Evolutionary conservation across 1,140 invertebrate genomes (phyloP).

Genomic region (Gryon sp.): DNA sequence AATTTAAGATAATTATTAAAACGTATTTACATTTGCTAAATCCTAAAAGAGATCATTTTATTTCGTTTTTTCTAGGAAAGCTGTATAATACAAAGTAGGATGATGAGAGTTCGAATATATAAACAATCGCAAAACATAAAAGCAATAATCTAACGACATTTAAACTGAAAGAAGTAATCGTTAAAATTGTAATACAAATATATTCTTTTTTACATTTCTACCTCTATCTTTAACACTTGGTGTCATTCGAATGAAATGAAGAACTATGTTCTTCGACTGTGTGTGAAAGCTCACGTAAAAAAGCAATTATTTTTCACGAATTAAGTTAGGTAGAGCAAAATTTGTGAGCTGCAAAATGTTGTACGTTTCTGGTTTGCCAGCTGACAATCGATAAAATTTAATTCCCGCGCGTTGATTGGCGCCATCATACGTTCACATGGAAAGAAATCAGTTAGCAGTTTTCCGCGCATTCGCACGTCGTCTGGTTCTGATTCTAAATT

Average conservation of each 20-base stretch:
- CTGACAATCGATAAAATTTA: slow-evolving; percentile 4
- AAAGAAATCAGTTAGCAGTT: slow-evolving; percentile 23
- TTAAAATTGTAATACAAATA: too few species aligned
- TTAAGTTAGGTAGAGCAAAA: background rate
- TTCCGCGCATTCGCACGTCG: slow-evolving; percentile 29
- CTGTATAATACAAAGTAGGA: background rate
- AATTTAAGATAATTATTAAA: background rate
- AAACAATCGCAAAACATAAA: background rate
- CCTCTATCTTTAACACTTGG: too few species aligned
- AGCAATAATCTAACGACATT: too few species aligned
- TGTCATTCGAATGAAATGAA: background rate
- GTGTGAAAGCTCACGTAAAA: background rate
- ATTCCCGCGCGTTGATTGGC: slow-evolving; percentile 15
- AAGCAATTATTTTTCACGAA: background rate
- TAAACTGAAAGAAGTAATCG: too few species aligned
- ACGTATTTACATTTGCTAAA: background rate
- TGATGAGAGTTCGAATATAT: background rate
- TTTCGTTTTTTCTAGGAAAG: background rate
- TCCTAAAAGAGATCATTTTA: background rate
- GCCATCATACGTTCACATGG: slow-evolving; percentile 1
- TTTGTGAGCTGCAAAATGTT: too few species aligned
- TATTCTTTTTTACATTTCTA: too few species aligned
- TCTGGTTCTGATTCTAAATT: slow-evolving; percentile 49
- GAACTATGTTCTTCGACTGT: too few species aligned
- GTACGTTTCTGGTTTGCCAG: background rate